Conservation (phyloP, 92 coral and sea anemone genomes). For the Actinernus sp. region DNA sequence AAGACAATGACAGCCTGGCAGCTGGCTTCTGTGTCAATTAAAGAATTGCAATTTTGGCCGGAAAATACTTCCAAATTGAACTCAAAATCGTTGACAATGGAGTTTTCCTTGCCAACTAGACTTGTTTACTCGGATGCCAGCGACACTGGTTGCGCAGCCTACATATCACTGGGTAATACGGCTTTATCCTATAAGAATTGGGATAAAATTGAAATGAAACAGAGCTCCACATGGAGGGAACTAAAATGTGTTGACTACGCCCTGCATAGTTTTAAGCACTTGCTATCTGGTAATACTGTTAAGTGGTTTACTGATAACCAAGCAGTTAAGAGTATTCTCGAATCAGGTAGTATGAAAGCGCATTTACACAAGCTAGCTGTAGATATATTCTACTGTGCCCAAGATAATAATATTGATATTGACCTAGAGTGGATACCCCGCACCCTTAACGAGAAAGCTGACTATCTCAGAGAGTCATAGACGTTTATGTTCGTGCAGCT, state of each 20-base stretch:
- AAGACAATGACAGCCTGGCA: conserved; percentile 26
- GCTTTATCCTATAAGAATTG: conserved; percentile 51
- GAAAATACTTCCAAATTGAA: conserved; percentile 13
- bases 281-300: too few relatives aligned
- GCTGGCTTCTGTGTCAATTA: conserved; percentile 38
- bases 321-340: conserved; percentile 41
- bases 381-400: conserved; percentile 9
- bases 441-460: too few relatives aligned
- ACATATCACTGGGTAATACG: conserved; percentile 23
- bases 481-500: conserved; percentile 24
- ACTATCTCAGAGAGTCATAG: conserved; percentile 42
- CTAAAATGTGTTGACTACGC: conserved; percentile 30
- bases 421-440: too few relatives aligned
- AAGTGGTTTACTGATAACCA: conserved; percentile 77
- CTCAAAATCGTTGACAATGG: conserved; percentile 3
- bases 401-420: too few relatives aligned
- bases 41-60: conserved; percentile 27
- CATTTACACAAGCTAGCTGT: conserved; percentile 50
- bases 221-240: conserved; percentile 70
- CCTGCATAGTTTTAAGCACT: conserved; percentile 27
- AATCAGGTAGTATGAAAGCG: conserved; percentile 60
- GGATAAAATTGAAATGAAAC: conserved; percentile 40
- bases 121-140: conserved; percentile 71
- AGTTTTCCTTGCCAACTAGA: conserved; percentile 15
- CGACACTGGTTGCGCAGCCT: conserved; percentile 61